Evolutionary conservation across 2,888 invertebrate species (phyloP), one percentile per base, ranked within the genome.

Genomic region (Agrotis puta): DNA sequence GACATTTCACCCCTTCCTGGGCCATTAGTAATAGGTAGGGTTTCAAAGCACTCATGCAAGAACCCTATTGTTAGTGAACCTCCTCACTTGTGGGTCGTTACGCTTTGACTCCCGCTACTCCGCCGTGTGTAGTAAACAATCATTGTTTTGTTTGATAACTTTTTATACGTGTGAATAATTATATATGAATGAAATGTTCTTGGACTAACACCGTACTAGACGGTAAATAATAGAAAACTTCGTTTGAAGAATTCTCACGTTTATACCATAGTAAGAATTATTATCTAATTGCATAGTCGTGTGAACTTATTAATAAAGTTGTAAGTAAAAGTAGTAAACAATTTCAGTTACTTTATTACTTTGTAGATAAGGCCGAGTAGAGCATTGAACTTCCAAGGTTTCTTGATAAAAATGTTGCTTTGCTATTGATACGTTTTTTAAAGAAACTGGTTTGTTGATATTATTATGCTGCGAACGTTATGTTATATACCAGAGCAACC

Each of bases 31-130:
- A 70, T 65, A 79, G 81, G 79, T 82, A 86, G 87, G 88, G 89
- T 88, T 88, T 82, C 63, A 79, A 77, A 75, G 76, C 75, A 82
- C 79, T 82, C 82, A 63, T 39, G 68, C 75, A 74, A 74, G 83
- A 75, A 79, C 80, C 64, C 83, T 77, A 84, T 90, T 90, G 90
- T 89, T 85, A 83, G 78, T 64, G 67, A 81, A 81, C 83, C 76
- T 70, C 74, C 69, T 66, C 72, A 77, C 78, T 84, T 80, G 79
- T 78, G 71, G 84, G 76, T 85, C 81, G 82, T 84, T 88, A 85
- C 74, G 69, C 73, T 66, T 74, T 73, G 68, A 65, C 64, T 79
- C 56, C 45, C 51, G 67, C 64, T 61, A 64, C 33, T 16, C 48
- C 22, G 48, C 43, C 47, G 57, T 54, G 50, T 65, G 56, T 70